A percentile compares a stretch with the other conserved stretches of the same genome.
These are phyloP conservation scores for Amazona vittata DNA, from an alignment of 2,113 vertebrate genomes.

Conservation along the genomic window DNA sequence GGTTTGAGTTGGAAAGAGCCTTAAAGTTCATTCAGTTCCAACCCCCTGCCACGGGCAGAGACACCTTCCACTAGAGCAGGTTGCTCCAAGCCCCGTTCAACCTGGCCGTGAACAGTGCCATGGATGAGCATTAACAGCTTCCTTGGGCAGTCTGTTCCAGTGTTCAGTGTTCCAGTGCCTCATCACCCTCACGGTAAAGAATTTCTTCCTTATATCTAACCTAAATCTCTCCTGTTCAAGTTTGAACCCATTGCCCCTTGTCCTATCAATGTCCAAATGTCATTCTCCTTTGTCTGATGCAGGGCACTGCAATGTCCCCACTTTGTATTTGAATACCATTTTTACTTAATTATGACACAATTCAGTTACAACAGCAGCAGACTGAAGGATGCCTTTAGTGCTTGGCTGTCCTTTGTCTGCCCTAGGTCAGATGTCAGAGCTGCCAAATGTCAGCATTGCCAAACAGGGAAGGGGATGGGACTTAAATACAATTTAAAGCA, in stretches of 20 bases:
- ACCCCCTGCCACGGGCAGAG: neutral
- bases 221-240: neutral
- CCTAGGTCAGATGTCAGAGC: slow-evolving; percentile 30
- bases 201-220: neutral
- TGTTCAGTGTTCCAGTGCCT: neutral
- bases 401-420: slow-evolving; percentile 8
- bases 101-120: neutral
- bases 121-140: neutral
- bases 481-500: neutral
- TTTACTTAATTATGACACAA: slow-evolving; percentile 16
- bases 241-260: neutral
- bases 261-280: neutral
- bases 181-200: neutral
- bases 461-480: neutral
- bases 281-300: neutral
- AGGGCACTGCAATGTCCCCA: neutral
- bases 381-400: neutral
- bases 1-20: neutral
- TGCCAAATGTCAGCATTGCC: neutral
- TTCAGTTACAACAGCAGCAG: neutral
- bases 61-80: neutral
- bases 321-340: neutral
- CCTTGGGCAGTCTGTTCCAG: neutral
- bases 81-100: fast-evolving
- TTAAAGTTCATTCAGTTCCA: neutral